Evolutionary conservation across 2,888 invertebrate genomes (phyloP), one percentile per base, ranked within the genome.

Genomic region (Brassicogethes aeneus): DNA sequence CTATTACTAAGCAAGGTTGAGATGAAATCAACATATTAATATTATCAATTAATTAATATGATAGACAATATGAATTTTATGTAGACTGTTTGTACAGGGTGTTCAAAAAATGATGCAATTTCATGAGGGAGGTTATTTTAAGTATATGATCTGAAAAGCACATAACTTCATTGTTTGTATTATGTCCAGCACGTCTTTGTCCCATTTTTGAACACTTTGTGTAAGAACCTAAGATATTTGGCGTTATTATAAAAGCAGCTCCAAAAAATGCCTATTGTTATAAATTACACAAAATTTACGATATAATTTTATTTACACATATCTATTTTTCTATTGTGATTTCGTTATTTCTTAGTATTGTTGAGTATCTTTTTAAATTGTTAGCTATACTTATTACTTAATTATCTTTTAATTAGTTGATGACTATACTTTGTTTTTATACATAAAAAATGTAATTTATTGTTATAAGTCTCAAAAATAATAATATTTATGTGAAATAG

Each of bases 241-340:
- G n/a, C n/a, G n/a, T n/a, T n/a, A n/a, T n/a, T n/a, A n/a, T n/a
- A n/a, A n/a, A n/a, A n/a, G n/a, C n/a, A n/a, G n/a, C n/a, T n/a
- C n/a, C n/a, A n/a, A n/a, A n/a, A n/a, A n/a, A n/a, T n/a, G n/a
- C n/a, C n/a, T 23, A 23, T 23, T 23, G 23, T 48, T 44, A 43
- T 46, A 46, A 30, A 45, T 43, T 39, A 36, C 45, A 38, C 17
- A 38, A 32, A 37, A 37, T 43, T 44, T 47, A 45, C 41, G 43
- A 45, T 43, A 46, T 49, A 42, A 42, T 34, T 39, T 41, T 3
- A 39, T 15, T 35, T 39, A 45, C 40, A 38, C 34, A 12, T 30
- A 42, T 43, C 43, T 49, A 50, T 50, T 50, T 50, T 50, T 47
- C 41, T 50, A 49, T 45, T 44, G 44, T 50, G 40, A 40, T 42